Evolutionary conservation across 2,797 vertebrate species (phyloP).

Genomic region (Protosalanx chinensis): DNA sequence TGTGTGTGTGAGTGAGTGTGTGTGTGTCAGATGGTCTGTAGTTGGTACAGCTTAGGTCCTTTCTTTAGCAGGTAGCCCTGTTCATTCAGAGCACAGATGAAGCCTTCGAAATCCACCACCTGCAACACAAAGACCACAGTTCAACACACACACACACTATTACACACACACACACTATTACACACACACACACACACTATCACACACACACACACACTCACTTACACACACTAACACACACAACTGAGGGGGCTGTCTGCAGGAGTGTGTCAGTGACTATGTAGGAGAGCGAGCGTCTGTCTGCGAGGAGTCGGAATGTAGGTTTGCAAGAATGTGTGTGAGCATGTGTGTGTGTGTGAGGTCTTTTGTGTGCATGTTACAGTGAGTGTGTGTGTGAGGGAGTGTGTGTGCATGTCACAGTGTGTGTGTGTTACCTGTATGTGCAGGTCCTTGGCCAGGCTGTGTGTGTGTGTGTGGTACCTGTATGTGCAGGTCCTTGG

Average conservation of each 20-base stretch:
- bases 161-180: neutral
- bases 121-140: constrained; percentile 52
- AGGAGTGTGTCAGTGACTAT: no score
- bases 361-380: neutral
- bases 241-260: no score
- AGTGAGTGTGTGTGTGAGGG: neutral
- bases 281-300: no score
- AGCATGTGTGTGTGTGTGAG: neutral
- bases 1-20: neutral
- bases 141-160: neutral
- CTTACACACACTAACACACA: no score
- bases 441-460: neutral
- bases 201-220: neutral
- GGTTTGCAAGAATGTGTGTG: no score
- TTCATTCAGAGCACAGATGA: constrained; percentile 91
- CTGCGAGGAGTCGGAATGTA: no score
- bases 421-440: neutral
- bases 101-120: constrained; percentile 91
- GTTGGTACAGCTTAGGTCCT: constrained; percentile 86
- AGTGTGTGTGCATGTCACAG: neutral
- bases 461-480: neutral
- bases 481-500: neutral
- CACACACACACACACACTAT: neutral
- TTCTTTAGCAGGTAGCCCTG: constrained; percentile 96
- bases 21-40: constrained; percentile 82